Evolutionary conservation across 2,797 vertebrate genomes (phyloP), one percentile per base, ranked within the genome.

Genomic region (Coreius guichenoti): DNA sequence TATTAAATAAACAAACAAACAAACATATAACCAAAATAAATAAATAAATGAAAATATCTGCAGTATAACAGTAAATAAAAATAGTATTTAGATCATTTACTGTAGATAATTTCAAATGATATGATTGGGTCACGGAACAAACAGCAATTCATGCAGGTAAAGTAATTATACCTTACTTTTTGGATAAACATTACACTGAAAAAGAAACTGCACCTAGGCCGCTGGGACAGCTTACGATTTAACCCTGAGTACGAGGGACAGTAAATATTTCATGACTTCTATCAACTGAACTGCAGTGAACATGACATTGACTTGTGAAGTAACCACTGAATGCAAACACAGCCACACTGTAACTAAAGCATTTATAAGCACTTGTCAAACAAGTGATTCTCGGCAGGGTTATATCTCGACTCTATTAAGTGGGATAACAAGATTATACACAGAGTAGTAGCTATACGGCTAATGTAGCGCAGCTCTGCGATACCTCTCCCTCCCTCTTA

Each of bases 181-280:
- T 12, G 47, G 47, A 78, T 85, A 72, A 70, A 63, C 47, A 31
- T 23, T 56, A 29, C 49, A 5, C 26, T 26, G 33, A 7, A 47
- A 36, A 43, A 82, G 43, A 74, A 39, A 45, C 74, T 63, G 56
- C 29, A 29, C 68, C 56, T 13, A 13, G 12, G 29, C 82, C 36
- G 3, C 67, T 49, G 87, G 76, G 80, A 83, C 81, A 67, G n/a
- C 29, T 70, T 79, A 61, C 21, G 6, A 45, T 61, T 67, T 72
- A 17, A 76, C 68, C 58, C 29, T 19, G 49, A 73, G 36, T 67
- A 72, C 78, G 65, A 73, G 76, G 61, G 29, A 76, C 21, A 29
- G 39, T 88, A 31, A 86, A 86, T 88, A 82, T 87, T 89, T 89
- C 26, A 89, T 86, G 39, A 56, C 63, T 65, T 51, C 51, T 76